Percentiles rank a stretch among this genome's conserved stretches.
These are phyloP conservation scores for Campoletis raptor DNA, from an alignment of 2,888 invertebrate genomes.

Conservation along the genomic window DNA sequence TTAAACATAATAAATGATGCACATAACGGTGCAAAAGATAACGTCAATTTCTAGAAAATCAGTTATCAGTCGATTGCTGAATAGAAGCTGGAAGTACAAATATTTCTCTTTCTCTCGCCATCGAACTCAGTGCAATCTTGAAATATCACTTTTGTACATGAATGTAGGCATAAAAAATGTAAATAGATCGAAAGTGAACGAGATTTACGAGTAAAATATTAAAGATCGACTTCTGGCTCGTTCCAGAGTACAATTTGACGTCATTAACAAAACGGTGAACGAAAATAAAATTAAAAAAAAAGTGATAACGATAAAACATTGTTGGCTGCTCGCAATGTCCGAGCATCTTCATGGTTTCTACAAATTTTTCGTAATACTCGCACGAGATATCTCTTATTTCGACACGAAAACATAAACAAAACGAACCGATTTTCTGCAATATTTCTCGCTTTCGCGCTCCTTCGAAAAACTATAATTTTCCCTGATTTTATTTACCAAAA, in stretches of 20 bases:
- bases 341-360: not conserved
- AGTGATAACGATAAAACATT: constrained; percentile 46
- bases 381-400: not conserved
- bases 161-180: not conserved
- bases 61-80: constrained; percentile 13
- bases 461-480: not conserved
- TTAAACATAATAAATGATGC: not conserved
- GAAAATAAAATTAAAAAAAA: not conserved
- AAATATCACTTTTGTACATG: not conserved
- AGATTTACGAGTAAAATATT: not conserved
- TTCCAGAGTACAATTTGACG: constrained; percentile 9
- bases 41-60: not conserved
- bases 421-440: not conserved
- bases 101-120: not conserved
- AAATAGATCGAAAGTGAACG: not conserved
- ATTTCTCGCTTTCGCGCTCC: not conserved
- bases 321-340: not conserved
- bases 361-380: constrained; percentile 15
- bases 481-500: not conserved
- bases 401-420: not conserved
- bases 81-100: not conserved
- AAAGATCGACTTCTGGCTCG: not conserved
- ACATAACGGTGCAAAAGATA: not conserved
- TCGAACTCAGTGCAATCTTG: not conserved
- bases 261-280: constrained; percentile 13